Base-by-base conservation (phyloP, 1,140 invertebrate genomes). In the Sarcophaga bullata region DNA sequence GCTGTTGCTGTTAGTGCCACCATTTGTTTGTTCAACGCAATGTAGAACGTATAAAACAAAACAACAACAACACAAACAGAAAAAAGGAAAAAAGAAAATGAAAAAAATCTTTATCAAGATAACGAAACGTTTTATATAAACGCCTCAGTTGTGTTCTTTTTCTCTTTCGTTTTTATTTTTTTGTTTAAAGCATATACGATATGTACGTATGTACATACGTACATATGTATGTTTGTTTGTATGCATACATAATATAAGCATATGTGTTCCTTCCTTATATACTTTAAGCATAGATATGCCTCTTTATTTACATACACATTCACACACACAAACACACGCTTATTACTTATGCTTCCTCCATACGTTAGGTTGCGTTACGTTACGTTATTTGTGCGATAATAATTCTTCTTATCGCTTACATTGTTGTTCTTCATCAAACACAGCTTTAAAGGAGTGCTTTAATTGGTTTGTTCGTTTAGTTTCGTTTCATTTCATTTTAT, bases 1-100 rank as follows among this genome's bases (percentile, higher is more conserved):
- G 73, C 46, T 19, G 17, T 68, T 48, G 75, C n/a, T 50, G 50
- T 78, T 19, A 50, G 25, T 37, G 50, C 75, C 25, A 48, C 75
- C 75, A 78, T 78, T 78, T 78, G 75, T 78, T 78, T 78, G 75
- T 78, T 78, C 75, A 78, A 50, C 49, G 75, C 75, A 78, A 49
- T 78, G 25, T 78, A 49, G 19, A 72, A 11, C 37, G n/a, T 17
- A 19, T 49, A 46, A 78, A 19, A 78, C 17, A 17, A 25, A 49
- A 49, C 47, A 49, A 8, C 25, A 8, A 9, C 15, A 13, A 6
- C 3, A 72, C 10, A 72, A 72, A 72, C 3, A 68, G 19, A 17
- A 72, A 72, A 17, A 6, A 25, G 19, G 17, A 72, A 17, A 72
- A 72, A 72, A 72, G 37, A 72, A 8, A 17, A 72, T 72, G 62